A percentile compares a stretch with the other conserved stretches of the same genome.
phyloP scores from a whole-genome alignment of 2,888 invertebrate species.

The Drosophila siamana region DNA sequence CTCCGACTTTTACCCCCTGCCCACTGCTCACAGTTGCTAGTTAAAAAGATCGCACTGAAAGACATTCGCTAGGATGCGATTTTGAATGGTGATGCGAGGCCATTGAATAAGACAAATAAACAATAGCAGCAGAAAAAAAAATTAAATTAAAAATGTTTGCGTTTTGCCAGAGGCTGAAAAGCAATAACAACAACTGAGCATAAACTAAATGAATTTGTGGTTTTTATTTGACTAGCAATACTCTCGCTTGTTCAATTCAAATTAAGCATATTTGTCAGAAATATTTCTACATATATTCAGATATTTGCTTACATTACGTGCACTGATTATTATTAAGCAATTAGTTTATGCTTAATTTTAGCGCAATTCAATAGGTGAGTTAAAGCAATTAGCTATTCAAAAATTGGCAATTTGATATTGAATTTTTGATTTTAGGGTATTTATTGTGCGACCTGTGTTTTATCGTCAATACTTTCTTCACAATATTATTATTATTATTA shows the following conservation, averaged over 20 bases:
- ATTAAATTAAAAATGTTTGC: conserved; percentile 33
- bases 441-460: background rate
- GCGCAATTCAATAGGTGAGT: no score
- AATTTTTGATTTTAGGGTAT: background rate
- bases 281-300: no score
- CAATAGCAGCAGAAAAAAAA: conserved; percentile 24
- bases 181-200: conserved; percentile 11
- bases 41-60: conserved; percentile 8
- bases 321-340: no score
- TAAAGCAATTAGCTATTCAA: no score
- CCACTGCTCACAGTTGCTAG: background rate
- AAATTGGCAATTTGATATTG: no score
- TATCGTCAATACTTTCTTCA: background rate
- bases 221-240: conserved; percentile 1
- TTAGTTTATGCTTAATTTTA: no score
- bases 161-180: conserved; percentile 16
- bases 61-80: conserved; percentile 32
- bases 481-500: conserved; percentile 8
- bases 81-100: conserved; percentile 47
- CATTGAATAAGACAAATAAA: conserved; percentile 40
- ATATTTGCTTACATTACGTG: no score
- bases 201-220: conserved; percentile 21
- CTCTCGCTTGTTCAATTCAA: background rate
- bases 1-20: background rate
- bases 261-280: no score